Percentiles rank a stretch among this genome's conserved stretches.
Evolutionary conservation across 2,888 invertebrate genomes (phyloP).

Genomic region (Melolontha melolontha): DNA sequence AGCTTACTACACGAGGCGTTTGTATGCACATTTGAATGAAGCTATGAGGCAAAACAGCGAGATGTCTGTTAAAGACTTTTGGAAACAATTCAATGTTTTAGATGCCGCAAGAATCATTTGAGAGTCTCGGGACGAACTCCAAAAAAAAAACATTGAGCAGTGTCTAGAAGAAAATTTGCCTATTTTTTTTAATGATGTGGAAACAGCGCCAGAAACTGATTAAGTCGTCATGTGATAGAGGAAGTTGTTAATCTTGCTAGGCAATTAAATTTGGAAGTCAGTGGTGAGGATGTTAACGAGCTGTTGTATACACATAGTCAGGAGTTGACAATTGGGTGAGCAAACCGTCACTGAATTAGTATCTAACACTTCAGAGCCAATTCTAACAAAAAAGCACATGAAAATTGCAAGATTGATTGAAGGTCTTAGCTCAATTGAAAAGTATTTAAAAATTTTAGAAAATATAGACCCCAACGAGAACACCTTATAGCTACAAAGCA

Average conservation of each 20-base stretch:
- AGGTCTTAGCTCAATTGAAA: too few relatives aligned
- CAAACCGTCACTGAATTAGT: background rate
- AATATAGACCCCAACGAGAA: too few relatives aligned
- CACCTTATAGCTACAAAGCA: too few relatives aligned
- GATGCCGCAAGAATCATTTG: too few relatives aligned
- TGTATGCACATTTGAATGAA: constrained; percentile 49
- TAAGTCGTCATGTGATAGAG: too few relatives aligned
- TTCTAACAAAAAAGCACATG: background rate
- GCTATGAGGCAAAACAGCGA: constrained; percentile 48
- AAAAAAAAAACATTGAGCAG: constrained; percentile 53
- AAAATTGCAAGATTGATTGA: constrained; percentile 1
- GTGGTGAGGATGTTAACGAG: background rate
- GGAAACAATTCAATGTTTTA: too few relatives aligned
- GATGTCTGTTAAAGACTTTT: constrained; percentile 45
- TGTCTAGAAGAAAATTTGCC: constrained; percentile 34
- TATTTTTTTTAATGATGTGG: background rate
- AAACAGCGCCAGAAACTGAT: background rate
- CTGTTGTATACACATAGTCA: constrained; percentile 1
- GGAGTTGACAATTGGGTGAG: constrained; percentile 4
- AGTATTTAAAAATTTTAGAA: too few relatives aligned
- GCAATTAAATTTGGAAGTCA: constrained; percentile 2
- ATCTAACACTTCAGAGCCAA: background rate
- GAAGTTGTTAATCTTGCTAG: too few relatives aligned
- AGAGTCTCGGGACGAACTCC: too few relatives aligned
- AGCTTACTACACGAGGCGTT: constrained; percentile 48